Base-by-base conservation (phyloP, 2,113 vertebrate genomes). In the Paramormyrops kingsleyae region DNA sequence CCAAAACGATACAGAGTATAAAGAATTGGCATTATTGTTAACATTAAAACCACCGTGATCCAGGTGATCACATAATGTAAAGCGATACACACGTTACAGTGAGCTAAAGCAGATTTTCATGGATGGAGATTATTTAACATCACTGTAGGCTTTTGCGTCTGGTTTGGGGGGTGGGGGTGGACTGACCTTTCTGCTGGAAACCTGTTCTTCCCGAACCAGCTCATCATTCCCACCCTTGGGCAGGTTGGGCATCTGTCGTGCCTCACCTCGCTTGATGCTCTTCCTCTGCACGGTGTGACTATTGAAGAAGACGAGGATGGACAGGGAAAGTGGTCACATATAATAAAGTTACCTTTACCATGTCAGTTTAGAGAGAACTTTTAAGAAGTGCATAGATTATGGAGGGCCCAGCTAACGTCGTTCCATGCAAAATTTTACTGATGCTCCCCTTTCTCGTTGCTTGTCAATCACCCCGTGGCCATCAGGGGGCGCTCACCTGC, bases 281-380 rank as follows among this genome's bases (percentile, higher is more conserved):
- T 97, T 97, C 93, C 98, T 98, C 95, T 97, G 97, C 91, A 98
- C 97, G 0, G 99, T 99, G 94, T 98, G 98, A 90, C 98, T 99
- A 89, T 13, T 84, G 31, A 86, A 42, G 87, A n/a, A 88, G 89
- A 83, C n/a, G 89, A 88, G 85, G 27, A 49, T 90, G 46, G 91
- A 87, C 27, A 90, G 42, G 19, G 35, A n/a, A 90, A 27, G 15
- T 13, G 8, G 42, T 62, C 88, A 87, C 70, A 62, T 10, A n/a
- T 21, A 88, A 12, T 35, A 5, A 13, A 88, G 35, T 9, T 0
- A 35, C 15, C 77, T 8, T 19, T 19, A 52, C 15, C 50, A 5
- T 17, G 15, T 53, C 52, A 19, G 17, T 53, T 53, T 19, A 53
- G 52, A 53, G 17, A 19, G 52, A 83, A 77, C 74, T 17, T 2